A percentile compares a stretch with the other conserved stretches of the same genome.
Conservation (phyloP, 2,888 invertebrate species). For the Acronicta leporina region DNA sequence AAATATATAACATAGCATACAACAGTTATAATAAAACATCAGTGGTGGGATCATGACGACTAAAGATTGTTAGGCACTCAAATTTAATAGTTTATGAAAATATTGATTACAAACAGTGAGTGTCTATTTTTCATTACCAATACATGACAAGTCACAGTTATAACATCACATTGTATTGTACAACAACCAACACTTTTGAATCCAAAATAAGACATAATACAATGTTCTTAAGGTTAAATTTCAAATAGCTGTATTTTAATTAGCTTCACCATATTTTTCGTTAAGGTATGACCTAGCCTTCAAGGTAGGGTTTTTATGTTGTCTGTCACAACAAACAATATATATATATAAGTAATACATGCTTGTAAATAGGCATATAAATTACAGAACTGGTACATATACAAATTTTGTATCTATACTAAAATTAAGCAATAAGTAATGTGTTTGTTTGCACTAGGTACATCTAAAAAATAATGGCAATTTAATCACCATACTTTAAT, state of each 20-base stretch:
- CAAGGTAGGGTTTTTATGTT: constrained; percentile 27
- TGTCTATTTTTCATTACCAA: neutral
- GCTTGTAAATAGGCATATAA: neutral
- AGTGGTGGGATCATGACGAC: constrained; percentile 51
- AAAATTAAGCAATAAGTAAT: too few relatives aligned
- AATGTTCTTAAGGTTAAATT: constrained; percentile 10
- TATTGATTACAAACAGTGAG: too few relatives aligned
- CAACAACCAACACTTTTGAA: neutral
- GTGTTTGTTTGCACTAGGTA: neutral
- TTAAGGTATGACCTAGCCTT: constrained; percentile 10
- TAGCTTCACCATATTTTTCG: constrained; percentile 13
- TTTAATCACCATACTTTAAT: constrained; percentile 14
- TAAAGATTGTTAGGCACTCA: constrained; percentile 26
- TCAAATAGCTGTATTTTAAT: constrained; percentile 18
- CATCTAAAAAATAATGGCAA: constrained; percentile 24
- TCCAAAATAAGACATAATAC: constrained; percentile 6
- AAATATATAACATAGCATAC: constrained; percentile 19
- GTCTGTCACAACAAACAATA: neutral
- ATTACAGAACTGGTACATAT: neutral
- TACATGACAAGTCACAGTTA: constrained; percentile 27
- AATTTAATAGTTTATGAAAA: constrained; percentile 14
- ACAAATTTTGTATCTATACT: too few relatives aligned
- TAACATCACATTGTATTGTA: constrained; percentile 8
- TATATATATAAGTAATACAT: neutral
- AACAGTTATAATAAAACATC: constrained; percentile 23